These are phyloP conservation scores for Spheniscus mendiculus DNA, from an alignment of 2,113 vertebrate genomes.

Conservation along the genomic window DNA sequence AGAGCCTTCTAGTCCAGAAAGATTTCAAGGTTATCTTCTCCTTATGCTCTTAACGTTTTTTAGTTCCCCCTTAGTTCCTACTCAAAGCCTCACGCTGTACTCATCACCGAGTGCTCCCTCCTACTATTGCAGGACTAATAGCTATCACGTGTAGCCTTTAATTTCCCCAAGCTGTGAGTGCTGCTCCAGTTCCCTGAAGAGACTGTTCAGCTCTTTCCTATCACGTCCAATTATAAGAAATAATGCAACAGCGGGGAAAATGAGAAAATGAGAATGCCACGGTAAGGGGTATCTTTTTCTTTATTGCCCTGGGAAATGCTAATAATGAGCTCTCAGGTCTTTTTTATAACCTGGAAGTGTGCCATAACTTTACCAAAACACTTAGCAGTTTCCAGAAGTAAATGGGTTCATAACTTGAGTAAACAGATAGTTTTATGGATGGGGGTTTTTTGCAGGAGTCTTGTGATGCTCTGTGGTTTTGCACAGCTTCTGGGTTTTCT, in stretches of 20 bases:
- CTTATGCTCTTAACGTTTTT: not conserved
- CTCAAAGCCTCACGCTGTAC: not conserved
- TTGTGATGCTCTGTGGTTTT: constrained; percentile 30
- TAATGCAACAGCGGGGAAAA: not conserved
- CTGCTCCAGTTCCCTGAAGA: not conserved
- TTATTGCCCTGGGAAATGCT: not conserved
- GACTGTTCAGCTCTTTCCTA: not conserved
- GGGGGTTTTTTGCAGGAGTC: not conserved
- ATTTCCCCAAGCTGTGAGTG: not conserved
- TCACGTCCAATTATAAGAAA: not conserved
- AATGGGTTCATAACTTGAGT: not conserved
- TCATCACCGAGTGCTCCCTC: not conserved
- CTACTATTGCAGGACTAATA: not conserved
- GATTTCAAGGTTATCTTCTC: constrained; percentile 7
- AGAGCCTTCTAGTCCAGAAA: not conserved
- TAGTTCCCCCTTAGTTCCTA: not conserved
- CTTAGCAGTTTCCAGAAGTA: not conserved
- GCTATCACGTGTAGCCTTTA: not conserved
- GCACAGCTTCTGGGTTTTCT: not conserved
- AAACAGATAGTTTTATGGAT: not conserved
- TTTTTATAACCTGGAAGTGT: not conserved
- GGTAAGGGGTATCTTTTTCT: not conserved
- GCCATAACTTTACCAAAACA: not conserved
- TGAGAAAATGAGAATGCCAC: not conserved
- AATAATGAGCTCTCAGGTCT: not conserved